Base-by-base conservation (phyloP, 2,797 vertebrate species). In the Oreochromis grahami region DNA sequence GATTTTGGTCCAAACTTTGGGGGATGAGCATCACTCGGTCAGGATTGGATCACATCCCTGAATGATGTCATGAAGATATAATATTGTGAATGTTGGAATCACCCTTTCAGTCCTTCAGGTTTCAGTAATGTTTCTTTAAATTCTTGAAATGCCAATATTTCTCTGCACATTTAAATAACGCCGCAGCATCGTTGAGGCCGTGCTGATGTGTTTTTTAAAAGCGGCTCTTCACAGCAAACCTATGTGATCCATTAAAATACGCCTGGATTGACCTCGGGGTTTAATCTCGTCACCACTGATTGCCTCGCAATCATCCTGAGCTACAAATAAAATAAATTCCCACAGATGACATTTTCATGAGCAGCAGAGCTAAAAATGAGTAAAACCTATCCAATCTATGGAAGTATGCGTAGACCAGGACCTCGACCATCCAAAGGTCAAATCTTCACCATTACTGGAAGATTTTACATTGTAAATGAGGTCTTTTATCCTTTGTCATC, bases 181-280 rank as follows among this genome's bases (percentile, higher is more conserved):
- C 60, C 4, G 4, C 34, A 5, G 5, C n/a, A 0, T 0, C 7
- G 7, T 24, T 13, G n/a, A 3, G 63, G 63, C 7, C 12, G 1
- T 43, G 63, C n/a, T 68, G 65, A n/a, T 0, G 29, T 34, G 11
- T n/a, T 36, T 36, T 36, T n/a, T 76, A 32, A 76, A 52, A 51
- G 4, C 13, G 1, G 19, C 17, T 34, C 5, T 52, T 36, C 12
- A 38, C 51, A 21, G 58, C 32, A 70, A 43, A 43, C 65, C 21
- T 10, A 43, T 70, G 21, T 52, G 72, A 52, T 52, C 72, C 29
- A 36, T 76, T 34, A 34, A 76, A 76, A 43, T 10, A 52, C 3
- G 50, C 32, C n/a, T 11, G 7, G n/a, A 76, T 76, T 7, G 32
- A 24, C 74, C 48, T 14, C 0, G 2, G 43, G 14, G 21, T 70